Base-by-base conservation (phyloP, 2,888 invertebrate genomes). In the Willowsia nigromaculata region DNA sequence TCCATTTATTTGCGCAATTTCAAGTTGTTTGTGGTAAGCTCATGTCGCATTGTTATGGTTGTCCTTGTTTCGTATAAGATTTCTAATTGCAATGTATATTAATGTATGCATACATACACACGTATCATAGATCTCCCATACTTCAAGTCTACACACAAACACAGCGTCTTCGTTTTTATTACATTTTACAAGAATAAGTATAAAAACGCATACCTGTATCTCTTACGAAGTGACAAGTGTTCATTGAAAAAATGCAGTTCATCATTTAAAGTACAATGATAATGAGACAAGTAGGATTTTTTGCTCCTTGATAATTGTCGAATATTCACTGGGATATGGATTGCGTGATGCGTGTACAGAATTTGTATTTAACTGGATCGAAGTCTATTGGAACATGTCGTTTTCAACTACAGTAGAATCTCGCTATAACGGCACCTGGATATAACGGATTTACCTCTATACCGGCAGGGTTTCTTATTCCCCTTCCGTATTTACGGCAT, bases 221-320 rank as follows among this genome's bases (percentile, higher is more conserved):
- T n/a, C 25, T 18, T 13, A 11, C 7, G 9, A 37, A 80, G 56
- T 59, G 80, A 56, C 80, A 80, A 56, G 25, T 56, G 47, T 56
- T 22, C 56, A 53, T 22, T 56, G 56, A 83, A 85, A 85, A 76
- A 85, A 85, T 85, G 76, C n/a, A 56, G 78, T 85, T 85, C 74
- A 78, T 85, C 85, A 78, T 71, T 76, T 65, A 56, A 78, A 85
- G 59, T 85, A 78, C 47, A 40, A 78, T 62, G 85, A 62, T 85
- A 85, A 85, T 85, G 74, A 76, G 85, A 85, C 85, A 74, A 78
- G 59, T 85, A 25, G 80, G 33, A 56, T 80, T 56, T 80, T 27
- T 47, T 43, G n/a, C 56, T 56, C 1, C 56, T 56, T 50, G 50
- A 50, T 76, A 76, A 76, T 76, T 50, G 76, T 80, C 56, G 25